A percentile compares a stretch with the other conserved stretches of the same genome.
Evolutionary conservation across 2,888 invertebrate species (phyloP).

Genomic region (Drosophila nr. fundita): DNA sequence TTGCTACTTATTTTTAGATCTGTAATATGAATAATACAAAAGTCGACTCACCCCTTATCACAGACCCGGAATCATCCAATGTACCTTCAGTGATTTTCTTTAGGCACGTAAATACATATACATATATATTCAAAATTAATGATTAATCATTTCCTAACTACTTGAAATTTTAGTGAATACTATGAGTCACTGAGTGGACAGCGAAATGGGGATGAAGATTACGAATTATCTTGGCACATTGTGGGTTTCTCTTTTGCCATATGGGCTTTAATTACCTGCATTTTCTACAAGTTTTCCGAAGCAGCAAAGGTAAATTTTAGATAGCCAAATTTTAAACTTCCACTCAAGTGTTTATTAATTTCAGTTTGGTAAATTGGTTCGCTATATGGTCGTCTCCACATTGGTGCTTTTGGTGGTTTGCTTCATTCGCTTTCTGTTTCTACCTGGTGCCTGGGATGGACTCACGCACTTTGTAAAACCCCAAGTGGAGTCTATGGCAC

Average conservation of each 20-base stretch:
- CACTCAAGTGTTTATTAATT: background rate
- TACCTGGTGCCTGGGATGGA: conserved; percentile 66
- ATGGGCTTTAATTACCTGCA: conserved; percentile 66
- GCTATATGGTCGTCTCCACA: conserved; percentile 61
- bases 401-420: conserved; percentile 63
- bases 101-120: conserved; percentile 42
- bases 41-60: rapidly evolving
- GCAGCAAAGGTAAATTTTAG: conserved; percentile 56
- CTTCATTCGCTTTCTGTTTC: conserved; percentile 69
- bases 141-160: background rate
- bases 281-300: conserved; percentile 70
- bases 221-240: conserved; percentile 73
- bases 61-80: conserved; percentile 20
- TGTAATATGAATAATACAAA: conserved; percentile 32
- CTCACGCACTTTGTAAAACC: conserved; percentile 49
- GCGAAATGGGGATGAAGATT: background rate
- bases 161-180: conserved; percentile 11
- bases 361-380: conserved; percentile 76
- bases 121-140: background rate
- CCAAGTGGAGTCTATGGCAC: background rate
- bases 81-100: conserved; percentile 72
- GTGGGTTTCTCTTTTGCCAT: conserved; percentile 50
- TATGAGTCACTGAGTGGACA: background rate
- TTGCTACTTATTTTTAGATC: conserved; percentile 27
- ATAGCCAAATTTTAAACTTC: background rate